These are phyloP conservation scores for Caiman crocodilus DNA, from an alignment of 2,797 vertebrate species.

Conservation along the genomic window DNA sequence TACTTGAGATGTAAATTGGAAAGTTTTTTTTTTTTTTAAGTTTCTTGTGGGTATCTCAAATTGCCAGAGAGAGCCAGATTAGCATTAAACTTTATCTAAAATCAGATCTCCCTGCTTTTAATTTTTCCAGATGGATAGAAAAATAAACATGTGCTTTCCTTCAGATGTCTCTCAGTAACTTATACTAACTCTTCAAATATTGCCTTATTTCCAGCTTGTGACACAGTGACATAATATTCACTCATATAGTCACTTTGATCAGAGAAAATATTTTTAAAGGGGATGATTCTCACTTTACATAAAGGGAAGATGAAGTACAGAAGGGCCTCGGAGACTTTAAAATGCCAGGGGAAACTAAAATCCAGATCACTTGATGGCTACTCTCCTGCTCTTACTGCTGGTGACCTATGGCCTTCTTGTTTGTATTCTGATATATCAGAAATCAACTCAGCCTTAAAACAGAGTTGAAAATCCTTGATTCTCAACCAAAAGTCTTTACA, in stretches of 20 bases:
- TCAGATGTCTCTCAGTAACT: fast-evolving
- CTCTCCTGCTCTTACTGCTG: not conserved
- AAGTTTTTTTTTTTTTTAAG: not conserved
- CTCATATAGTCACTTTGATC: not conserved
- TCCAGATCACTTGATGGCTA: not conserved
- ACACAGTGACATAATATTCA: fast-evolving
- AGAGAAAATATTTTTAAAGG: too few species aligned
- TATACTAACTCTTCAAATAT: fast-evolving
- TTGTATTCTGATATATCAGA: not conserved
- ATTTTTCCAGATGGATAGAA: not conserved
- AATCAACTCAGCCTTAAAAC: not conserved
- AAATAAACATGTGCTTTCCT: not conserved
- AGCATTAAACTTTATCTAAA: not conserved
- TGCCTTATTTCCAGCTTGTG: not conserved
- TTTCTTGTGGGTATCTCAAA: not conserved
- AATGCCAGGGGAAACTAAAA: not conserved
- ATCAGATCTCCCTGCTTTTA: not conserved
- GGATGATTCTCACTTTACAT: not conserved
- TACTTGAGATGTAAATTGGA: fast-evolving
- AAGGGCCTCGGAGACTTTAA: not conserved
- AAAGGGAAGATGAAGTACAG: not conserved
- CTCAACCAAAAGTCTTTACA: not conserved
- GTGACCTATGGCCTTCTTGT: not conserved
- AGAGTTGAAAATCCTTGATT: not conserved
- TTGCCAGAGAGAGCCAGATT: not conserved